Evolutionary conservation across 2,888 invertebrate species (phyloP), one percentile per base, ranked within the genome.

Genomic region (Lordiphosa fenestrarum): DNA sequence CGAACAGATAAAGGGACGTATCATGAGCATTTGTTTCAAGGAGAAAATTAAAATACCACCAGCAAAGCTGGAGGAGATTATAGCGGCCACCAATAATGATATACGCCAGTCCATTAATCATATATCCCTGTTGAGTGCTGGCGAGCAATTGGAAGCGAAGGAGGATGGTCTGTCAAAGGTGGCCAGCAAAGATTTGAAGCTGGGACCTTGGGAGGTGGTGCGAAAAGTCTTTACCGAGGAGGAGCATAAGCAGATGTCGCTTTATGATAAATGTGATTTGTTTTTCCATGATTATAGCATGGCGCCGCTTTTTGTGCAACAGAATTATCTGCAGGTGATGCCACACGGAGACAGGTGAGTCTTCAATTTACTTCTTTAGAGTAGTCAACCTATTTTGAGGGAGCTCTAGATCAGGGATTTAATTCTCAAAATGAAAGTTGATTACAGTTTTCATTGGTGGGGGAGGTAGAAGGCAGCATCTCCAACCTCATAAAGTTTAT

Each of bases 211-310:
- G 95, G 98, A 98, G 70, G 97, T 97, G 1, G 92, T 95, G 38
- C 92, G 94, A 48, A 95, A 95, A 89, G 97, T 98, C 10, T 98
- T 99, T 88, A 94, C 94, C 0, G 91, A 92, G 30, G 92, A 93
- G 44, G 95, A 96, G 48, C 95, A 95, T 82, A 94, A 94, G 85
- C 91, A 88, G 0, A 96, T 96, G 95, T 92, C 90, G 35, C 90
- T 97, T 6, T 91, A 92, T 69, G 97, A 98, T 86, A 97, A 95
- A 88, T 93, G 94, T 54, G 95, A 96, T 87, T 91, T 99, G 53
- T 99, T 99, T 91, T 99, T 99, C 90, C 94, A 96, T 85, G 99
- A 99, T 91, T 99, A 99, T 90, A 96, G 94, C 83, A 92, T 99
- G 67, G 94, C 95, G n/a, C 97, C 98, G 1, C 91, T 99, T 10